Evolutionary conservation across 2,797 vertebrate species (phyloP).

Genomic region (Enteromius thamalakanensis): DNA sequence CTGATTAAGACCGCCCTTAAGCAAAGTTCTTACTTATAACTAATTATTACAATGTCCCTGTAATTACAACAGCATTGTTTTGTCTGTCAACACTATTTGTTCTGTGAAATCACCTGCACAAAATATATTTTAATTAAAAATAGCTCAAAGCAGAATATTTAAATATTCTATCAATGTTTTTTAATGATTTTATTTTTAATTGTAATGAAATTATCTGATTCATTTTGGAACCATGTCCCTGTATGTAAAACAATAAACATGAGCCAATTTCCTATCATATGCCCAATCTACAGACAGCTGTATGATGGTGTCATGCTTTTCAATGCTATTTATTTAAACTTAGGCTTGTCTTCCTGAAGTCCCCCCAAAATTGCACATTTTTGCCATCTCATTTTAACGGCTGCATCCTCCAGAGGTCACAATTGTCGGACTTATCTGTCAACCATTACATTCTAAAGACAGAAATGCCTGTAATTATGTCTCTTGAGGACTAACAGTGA

Average conservation of each 20-base stretch:
- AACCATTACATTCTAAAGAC: background rate
- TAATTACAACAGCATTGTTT: background rate
- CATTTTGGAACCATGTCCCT: background rate
- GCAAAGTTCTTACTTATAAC: background rate
- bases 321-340: background rate
- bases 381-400: background rate
- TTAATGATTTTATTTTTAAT: background rate
- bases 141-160: background rate
- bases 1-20: constrained; percentile 20
- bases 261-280: background rate
- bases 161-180: background rate
- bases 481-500: background rate
- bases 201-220: background rate
- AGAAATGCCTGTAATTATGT: background rate
- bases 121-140: no score
- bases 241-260: constrained; percentile 13
- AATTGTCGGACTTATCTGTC: background rate
- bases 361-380: background rate
- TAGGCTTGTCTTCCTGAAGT: background rate
- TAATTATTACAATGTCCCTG: background rate
- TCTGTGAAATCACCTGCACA: background rate
- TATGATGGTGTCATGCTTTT: background rate
- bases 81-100: background rate
- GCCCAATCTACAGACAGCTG: background rate
- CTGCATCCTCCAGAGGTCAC: background rate